Evolutionary conservation across 2,888 invertebrate genomes (phyloP), one percentile per base, ranked within the genome.

Genomic region (Atrina japonica): DNA sequence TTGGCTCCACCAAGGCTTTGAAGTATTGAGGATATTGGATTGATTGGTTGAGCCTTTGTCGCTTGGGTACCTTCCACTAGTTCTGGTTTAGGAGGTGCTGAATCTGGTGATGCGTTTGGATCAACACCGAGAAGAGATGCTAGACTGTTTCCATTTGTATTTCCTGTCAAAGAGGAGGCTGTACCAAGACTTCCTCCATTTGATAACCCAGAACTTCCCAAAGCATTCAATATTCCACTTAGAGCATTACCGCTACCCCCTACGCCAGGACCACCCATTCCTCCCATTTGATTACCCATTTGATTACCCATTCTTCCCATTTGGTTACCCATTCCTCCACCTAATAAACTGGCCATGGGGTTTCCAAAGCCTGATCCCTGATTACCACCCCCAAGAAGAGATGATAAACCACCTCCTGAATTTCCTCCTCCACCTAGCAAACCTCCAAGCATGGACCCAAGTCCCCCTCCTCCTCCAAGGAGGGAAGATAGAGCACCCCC

Each of bases 111-210:
- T 3, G 68, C 61, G 55, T 55, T 61, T 14, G 68, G 68, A 35
- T 68, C 68, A 30, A 68, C 52, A n/a, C 68, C 68, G n/a, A 68
- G 61, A 35, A 68, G 47, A 45, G 29, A 41, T 18, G 68, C 68
- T 25, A 68, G 49, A 30, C 49, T 59, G 9, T 45, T 45, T 49
- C 59, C 43, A 27, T 27, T 27, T 23, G 59, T 27, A 45, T 43
- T 43, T 35, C 23, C 49, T 49, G 61, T 61, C 30, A 61, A 21
- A 6, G 61, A 61, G 7, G 61, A 29, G 18, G 61, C 61, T 35
- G 61, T 68, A 21, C 60, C 61, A 14, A 68, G 45, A 25, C 58
- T 68, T 35, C 61, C 50, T 21, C 52, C 63, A 7, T 64, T 64
- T 52, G 35, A 56, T 25, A 47, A 58, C 1, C 67, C 67, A 56